Percentiles rank a stretch among this genome's conserved stretches.
phyloP scores from a whole-genome alignment of 2,888 invertebrate genomes.

The Kuschelorhynchus macadamiae region DNA sequence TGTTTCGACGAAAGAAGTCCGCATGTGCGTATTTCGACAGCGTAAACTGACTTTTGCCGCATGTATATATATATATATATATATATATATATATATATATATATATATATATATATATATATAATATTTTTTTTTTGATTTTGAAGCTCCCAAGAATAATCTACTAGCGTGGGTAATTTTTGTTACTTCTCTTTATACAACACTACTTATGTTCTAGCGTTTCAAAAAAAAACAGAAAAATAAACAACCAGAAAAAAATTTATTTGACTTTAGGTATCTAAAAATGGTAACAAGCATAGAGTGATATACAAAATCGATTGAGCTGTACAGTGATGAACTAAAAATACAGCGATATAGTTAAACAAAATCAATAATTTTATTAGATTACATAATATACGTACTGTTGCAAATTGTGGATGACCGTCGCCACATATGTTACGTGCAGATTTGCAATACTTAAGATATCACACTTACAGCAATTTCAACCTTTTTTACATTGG shows the following conservation, averaged over 20 bases:
- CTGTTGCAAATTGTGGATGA: slow-evolving; percentile 34
- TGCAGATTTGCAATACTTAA: slow-evolving; percentile 49
- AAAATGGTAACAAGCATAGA: slow-evolving; percentile 42
- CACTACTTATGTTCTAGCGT: no score
- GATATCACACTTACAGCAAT: slow-evolving; percentile 65
- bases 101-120: no score
- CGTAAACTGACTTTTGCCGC: no score
- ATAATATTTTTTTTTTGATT: no score
- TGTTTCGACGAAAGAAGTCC: no score
- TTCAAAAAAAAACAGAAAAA: neutral
- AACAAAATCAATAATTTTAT: slow-evolving; percentile 1
- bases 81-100: no score
- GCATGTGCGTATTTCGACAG: no score
- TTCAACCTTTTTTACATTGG: slow-evolving; percentile 42
- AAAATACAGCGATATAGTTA: slow-evolving; percentile 21
- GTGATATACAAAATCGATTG: slow-evolving; percentile 38
- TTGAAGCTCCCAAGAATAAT: no score
- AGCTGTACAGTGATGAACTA: slow-evolving; percentile 40
- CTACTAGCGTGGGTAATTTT: no score
- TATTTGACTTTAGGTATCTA: slow-evolving; percentile 34
- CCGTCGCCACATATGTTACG: slow-evolving; percentile 36
- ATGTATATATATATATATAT: no score
- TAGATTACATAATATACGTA: slow-evolving; percentile 26
- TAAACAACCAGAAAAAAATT: slow-evolving; percentile 41
- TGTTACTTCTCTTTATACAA: no score